Conservation (phyloP, 1,140 invertebrate genomes). For the Mylabris phalerata region DNA sequence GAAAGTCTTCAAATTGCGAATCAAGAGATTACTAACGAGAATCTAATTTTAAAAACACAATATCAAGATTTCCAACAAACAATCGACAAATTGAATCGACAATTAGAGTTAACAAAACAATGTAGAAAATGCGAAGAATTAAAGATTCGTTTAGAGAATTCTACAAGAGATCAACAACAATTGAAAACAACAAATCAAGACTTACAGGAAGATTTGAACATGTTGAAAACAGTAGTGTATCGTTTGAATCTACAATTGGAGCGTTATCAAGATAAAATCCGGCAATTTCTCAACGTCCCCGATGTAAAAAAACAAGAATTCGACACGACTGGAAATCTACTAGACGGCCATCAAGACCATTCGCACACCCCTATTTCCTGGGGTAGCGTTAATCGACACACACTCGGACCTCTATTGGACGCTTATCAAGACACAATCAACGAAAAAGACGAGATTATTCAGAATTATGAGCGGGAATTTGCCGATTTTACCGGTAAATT, state of each 20-base stretch:
- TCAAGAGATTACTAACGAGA: conserved; percentile 30
- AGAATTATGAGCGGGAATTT: conserved; percentile 53
- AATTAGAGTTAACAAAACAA: conserved; percentile 30
- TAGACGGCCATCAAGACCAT: conserved; percentile 34
- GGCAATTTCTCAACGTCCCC: conserved; percentile 29
- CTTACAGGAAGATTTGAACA: conserved; percentile 51
- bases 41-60: conserved; percentile 24
- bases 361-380: conserved; percentile 41
- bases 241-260: conserved; percentile 59
- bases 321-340: conserved; percentile 35
- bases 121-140: conserved; percentile 41
- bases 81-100: conserved; percentile 22
- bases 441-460: conserved; percentile 59
- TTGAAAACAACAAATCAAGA: conserved; percentile 47
- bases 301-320: conserved; percentile 24
- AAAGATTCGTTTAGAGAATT: conserved; percentile 41
- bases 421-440: conserved; percentile 59
- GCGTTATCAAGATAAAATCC: conserved; percentile 57
- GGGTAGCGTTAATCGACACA: conserved; percentile 50
- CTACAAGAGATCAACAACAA: conserved; percentile 41
- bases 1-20: conserved; percentile 26
- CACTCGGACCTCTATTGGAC: conserved; percentile 55
- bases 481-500: conserved; percentile 53
- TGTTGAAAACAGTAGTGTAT: conserved; percentile 61
- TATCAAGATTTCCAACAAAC: conserved; percentile 26